phyloP scores from a whole-genome alignment of 2,888 invertebrate genomes.

The Caenorhabditis macrosperma region DNA sequence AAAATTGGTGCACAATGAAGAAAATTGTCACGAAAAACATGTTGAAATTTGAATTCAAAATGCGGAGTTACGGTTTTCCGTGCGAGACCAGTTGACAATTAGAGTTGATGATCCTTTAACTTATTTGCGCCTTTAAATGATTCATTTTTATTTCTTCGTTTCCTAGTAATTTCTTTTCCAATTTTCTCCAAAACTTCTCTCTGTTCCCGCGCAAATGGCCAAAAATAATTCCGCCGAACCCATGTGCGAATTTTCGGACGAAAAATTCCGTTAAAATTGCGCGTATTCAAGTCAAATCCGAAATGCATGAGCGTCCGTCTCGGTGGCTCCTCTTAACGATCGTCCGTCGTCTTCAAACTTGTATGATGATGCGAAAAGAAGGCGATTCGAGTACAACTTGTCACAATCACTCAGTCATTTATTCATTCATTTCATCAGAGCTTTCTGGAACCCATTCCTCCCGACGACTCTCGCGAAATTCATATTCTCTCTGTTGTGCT shows the following conservation, averaged over 20 bases:
- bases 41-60: neutral
- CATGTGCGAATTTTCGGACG: constrained; percentile 15
- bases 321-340: constrained; percentile 13
- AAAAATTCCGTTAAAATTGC: neutral
- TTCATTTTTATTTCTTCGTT: neutral
- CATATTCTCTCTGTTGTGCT: neutral
- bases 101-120: constrained; percentile 11
- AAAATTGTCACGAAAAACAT: neutral
- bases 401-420: constrained; percentile 39
- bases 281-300: constrained; percentile 7
- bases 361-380: constrained; percentile 29
- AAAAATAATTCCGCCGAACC: constrained; percentile 7
- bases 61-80: constrained; percentile 8
- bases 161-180: neutral
- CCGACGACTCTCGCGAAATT: neutral
- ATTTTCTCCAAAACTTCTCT: neutral
- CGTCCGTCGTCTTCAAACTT: constrained; percentile 34
- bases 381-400: constrained; percentile 32
- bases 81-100: neutral
- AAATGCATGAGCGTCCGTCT: constrained; percentile 41
- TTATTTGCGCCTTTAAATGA: constrained; percentile 12
- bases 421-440: constrained; percentile 23
- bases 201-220: neutral
- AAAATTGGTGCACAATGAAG: neutral
- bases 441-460: neutral